Conservation (phyloP, 1,140 invertebrate genomes). For the Trachelipus rathkii region DNA sequence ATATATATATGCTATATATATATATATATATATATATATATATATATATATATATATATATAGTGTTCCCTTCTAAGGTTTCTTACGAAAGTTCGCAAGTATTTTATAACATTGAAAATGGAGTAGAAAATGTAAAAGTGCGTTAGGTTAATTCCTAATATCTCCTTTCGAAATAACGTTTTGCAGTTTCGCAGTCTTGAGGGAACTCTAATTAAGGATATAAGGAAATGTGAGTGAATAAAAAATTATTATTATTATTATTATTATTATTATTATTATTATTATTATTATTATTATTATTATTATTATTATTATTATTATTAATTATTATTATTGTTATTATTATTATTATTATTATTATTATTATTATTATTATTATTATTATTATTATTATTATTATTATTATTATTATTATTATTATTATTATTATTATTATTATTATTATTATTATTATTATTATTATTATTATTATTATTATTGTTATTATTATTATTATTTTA, state of each 20-base stretch:
- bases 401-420: slow-evolving; percentile 20
- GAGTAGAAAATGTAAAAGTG: no score
- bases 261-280: slow-evolving; percentile 17
- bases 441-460: slow-evolving; percentile 21
- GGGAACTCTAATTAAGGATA: no score
- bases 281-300: slow-evolving; percentile 22
- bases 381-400: background rate
- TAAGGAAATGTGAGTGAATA: no score
- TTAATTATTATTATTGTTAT: background rate
- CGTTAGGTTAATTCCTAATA: no score
- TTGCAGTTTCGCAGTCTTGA: no score
- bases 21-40: no score
- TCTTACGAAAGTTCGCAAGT: no score
- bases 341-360: background rate
- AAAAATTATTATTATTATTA: background rate
- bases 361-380: background rate
- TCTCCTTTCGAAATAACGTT: no score
- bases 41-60: no score
- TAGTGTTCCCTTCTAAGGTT: no score
- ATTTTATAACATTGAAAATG: no score
- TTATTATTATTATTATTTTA: background rate
- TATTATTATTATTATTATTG: slow-evolving; percentile 20
- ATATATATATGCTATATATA: background rate
- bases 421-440: background rate
- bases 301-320: background rate